These are phyloP conservation scores for Sebastes miniatus DNA, from an alignment of 2,797 vertebrate species.

Conservation along the genomic window DNA sequence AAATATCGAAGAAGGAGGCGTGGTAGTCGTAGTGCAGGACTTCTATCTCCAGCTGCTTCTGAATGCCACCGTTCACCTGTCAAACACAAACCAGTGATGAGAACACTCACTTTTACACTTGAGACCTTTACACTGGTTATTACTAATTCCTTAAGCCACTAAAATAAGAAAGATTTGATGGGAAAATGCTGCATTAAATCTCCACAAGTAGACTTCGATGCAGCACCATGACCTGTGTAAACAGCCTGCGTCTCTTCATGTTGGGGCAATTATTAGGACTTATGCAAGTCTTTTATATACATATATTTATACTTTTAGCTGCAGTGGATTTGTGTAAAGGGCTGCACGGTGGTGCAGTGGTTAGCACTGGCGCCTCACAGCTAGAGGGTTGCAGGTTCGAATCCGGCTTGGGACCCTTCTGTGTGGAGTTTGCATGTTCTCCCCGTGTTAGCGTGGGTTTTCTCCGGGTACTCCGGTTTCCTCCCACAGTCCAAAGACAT, in stretches of 20 bases:
- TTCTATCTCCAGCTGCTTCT: constrained; percentile 86
- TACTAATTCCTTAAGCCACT: background rate
- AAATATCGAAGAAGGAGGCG: constrained; percentile 97
- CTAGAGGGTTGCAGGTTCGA: no score
- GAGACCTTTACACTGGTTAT: background rate
- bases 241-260: background rate
- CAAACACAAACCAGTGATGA: background rate
- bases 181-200: background rate
- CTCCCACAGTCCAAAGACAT: no score
- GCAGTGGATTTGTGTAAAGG: no score
- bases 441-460: no score
- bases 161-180: background rate
- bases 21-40: constrained; percentile 92
- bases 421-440: no score
- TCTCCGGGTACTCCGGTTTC: no score
- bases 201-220: background rate
- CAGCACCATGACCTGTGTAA: background rate
- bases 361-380: no score
- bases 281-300: background rate
- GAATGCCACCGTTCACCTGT: constrained; percentile 91
- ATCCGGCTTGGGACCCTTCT: no score
- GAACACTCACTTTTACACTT: background rate
- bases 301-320: background rate
- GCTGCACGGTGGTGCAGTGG: no score
- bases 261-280: background rate